These are phyloP conservation scores for Endotricha flammealis DNA, from an alignment of 2,888 invertebrate genomes.

Conservation along the genomic window DNA sequence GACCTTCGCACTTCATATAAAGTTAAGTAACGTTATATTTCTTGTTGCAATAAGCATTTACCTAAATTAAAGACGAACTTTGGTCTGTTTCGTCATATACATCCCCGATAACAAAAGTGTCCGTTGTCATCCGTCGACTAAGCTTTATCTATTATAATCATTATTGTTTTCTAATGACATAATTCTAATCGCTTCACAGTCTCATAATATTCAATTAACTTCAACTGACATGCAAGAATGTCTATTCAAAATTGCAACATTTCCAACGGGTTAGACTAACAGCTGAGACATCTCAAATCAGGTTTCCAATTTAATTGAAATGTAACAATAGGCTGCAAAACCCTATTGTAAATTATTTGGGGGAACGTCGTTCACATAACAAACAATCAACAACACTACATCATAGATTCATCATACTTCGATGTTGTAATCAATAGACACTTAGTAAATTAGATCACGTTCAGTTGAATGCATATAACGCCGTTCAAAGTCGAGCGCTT, in stretches of 20 bases:
- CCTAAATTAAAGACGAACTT: too few species aligned
- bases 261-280: too few species aligned
- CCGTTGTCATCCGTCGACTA: not conserved
- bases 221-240: too few species aligned
- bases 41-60: too few species aligned
- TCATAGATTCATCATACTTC: slow-evolving; percentile 16
- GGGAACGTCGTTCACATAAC: too few species aligned
- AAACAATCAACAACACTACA: too few species aligned
- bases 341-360: too few species aligned
- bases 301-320: too few species aligned
- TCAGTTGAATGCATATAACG: slow-evolving; percentile 25
- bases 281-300: too few species aligned
- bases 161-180: slow-evolving; percentile 3
- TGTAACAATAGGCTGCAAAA: slow-evolving; percentile 2
- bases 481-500: slow-evolving; percentile 13
- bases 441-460: slow-evolving; percentile 37
- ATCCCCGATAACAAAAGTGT: not conserved
- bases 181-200: not conserved
- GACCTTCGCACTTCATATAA: too few species aligned
- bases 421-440: slow-evolving; percentile 43
- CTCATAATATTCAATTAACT: slow-evolving; percentile 3
- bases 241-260: too few species aligned
- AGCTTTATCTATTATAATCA: slow-evolving; percentile 1
- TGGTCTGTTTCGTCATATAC: slow-evolving; percentile 1
- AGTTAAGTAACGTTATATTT: too few species aligned